Evolutionary conservation across 2,113 vertebrate genomes (phyloP), one percentile per base, ranked within the genome.

Genomic region (Micronisus gabar): DNA sequence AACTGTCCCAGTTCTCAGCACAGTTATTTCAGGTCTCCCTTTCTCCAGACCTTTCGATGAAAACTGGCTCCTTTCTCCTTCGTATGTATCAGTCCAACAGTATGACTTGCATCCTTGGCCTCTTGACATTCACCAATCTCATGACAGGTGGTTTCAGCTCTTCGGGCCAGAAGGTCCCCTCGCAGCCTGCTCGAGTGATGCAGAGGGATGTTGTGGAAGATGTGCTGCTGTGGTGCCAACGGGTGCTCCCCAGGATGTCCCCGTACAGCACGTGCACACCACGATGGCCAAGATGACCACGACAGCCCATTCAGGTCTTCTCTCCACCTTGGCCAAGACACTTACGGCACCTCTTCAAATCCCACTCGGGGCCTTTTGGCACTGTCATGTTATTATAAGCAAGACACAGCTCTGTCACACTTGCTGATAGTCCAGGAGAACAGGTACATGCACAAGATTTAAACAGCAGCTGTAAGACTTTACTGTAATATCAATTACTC

Each of bases 1-100:
- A 92, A 86, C 68, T 58, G 87, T 50, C 90, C 90, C 43, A 88
- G 80, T 81, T 75, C 73, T 19, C 41, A 36, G 79, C 67, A 59
- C 53, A 43, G 68, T 53, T 85, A 81, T 81, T 93, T 85, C 17
- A 12, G 58, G 74, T 66, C 52, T 88, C n/a, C 40, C 63, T 15
- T 73, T 62, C 83, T 83, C 58, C 74, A 88, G 47, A 91, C 19
- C 73, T 80, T 62, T 80, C 3, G 15, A 74, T 48, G 73, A 84
- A 84, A 84, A 80, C 45, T 21, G 4, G 7, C 29, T 90, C 41
- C 71, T 41, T 82, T 68, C 71, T 82, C 71, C 65, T 78, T 50
- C 59, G 6, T 8, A 23, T 13, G 11, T 13, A 61, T 10, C 41
- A 14, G 22, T 16, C 47, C 73, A 62, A 50, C n/a, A 45, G 34